Evolutionary conservation across 2,797 vertebrate species (phyloP).

Genomic region (Bovichtus diacanthus): DNA sequence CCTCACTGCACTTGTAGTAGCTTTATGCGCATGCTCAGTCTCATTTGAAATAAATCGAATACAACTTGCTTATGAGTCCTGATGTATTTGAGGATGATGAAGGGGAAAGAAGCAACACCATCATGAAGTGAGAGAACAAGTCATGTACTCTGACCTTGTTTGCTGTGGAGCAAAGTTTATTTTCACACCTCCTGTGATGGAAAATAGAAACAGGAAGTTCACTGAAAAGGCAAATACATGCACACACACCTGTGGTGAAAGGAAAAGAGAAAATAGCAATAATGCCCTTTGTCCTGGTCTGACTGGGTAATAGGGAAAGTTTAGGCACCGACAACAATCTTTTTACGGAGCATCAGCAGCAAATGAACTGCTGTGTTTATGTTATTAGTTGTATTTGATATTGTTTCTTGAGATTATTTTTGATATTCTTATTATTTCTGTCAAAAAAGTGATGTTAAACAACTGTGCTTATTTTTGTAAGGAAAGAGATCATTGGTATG

Average conservation of each 20-base stretch:
- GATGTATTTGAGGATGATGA: background rate
- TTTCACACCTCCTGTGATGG: constrained; percentile 81
- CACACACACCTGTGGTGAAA: constrained; percentile 36
- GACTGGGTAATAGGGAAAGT: background rate
- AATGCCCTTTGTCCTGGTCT: constrained; percentile 14
- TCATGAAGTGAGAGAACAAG: background rate
- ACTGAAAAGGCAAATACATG: constrained; percentile 62
- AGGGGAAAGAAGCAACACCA: background rate
- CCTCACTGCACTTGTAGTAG: constrained; percentile 3
- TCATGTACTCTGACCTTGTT: constrained; percentile 76
- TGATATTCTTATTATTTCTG: background rate
- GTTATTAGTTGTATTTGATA: background rate
- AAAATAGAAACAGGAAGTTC: constrained; percentile 88
- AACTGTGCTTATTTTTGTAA: background rate
- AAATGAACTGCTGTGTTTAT: background rate
- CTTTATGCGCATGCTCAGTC: background rate
- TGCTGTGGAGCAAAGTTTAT: constrained; percentile 84
- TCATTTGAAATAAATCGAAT: constrained; percentile 2
- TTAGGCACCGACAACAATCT: background rate
- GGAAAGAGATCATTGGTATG: background rate
- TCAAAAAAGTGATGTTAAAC: background rate
- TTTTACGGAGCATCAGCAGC: background rate
- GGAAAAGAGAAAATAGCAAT: constrained; percentile 12
- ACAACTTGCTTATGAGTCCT: background rate
- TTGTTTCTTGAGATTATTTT: background rate